Base-by-base conservation (phyloP, 2,113 vertebrate species). In the Patagioenas fasciata region DNA sequence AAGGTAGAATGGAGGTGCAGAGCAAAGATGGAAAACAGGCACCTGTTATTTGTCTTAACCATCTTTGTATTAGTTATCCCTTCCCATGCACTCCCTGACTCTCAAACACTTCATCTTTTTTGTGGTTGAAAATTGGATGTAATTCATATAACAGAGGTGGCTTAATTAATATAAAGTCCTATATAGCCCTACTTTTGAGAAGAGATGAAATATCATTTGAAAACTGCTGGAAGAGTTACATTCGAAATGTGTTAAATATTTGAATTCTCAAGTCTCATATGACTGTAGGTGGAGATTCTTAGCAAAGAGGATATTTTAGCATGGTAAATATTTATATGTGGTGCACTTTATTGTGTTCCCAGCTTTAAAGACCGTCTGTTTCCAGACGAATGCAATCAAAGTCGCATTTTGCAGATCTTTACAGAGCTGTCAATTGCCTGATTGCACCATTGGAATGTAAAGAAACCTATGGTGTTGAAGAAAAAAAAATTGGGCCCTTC, bases 1-100 rank as follows among this genome's bases (percentile, higher is more conserved):
- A 99, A 99, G 98, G 99, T 99, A 96, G 56, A 80, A 50, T 13
- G 69, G 61, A 83, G 31, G 19, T 60, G 70, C 23, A 83, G 38
- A 70, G 47, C 2, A 1, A 70, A 94, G 72, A 56, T 38, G 24
- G 8, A 15, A 38, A 5, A 67, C 12, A 14, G 2, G 1, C 9
- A 32, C 20, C 44, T 89, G 38, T 77, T 25, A 25, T 26, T 80
- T 62, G 36, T 65, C 62, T 80, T 69, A 28, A 47, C 16, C 8
- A 3, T 70, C 57, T 86, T 85, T 48, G 23, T 69, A 56, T 77
- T 50, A 56, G 14, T 32, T 80, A 6, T 67, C 24, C 24, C 85
- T 81, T 56, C 9, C 6, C 18, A 38, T 4, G 1, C 2, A 1
- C 8, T 74, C 11, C 2, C 19, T 54, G 9, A 9, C 15, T 28